Base-by-base conservation (phyloP, 30 jellyfish, hydroid and myxozoan species). In the Catostylus mosaicus region DNA sequence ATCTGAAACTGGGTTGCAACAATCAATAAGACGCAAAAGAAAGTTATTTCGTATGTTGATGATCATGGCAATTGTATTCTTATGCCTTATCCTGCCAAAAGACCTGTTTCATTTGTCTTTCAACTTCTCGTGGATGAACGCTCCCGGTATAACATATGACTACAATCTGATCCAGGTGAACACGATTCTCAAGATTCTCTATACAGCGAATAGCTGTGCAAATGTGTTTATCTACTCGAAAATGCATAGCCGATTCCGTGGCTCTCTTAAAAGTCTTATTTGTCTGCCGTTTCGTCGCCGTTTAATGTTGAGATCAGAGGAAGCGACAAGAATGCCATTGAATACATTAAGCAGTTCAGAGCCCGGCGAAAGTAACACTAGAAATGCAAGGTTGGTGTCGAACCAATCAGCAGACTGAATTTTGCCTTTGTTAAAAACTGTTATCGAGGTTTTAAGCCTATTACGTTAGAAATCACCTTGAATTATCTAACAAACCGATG, bases 151-250 rank as follows among this genome's bases (percentile, higher is more conserved):
- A 18, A 46, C 16, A 43, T 66, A 67, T 47, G 61, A 91, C 40
- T 14, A 70, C 2, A n/a, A 59, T 1, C 47, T 83, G 30, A 5
- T 45, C 7, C 96, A 63, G 27, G 34, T 85, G 38, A 75, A 88
- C 75, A 69, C 97, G 18, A 65, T 76, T 36, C 74, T 94, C 62
- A 94, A 88, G 84, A 91, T 88, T 2, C 54, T 94, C 27, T 92
- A 94, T 50, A 77, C 89, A 1, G 83, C 99, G 20, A 94, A 94
- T 52, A 89, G 97, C 31, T 88, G 99, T 83, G 97, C 67, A 5
- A 94, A 94, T 54, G 94, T 88, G 29, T 94, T 94, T 73, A 94
- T 94, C 14, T 94, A 87, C 51, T 94, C 96, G 14, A 63, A 71
- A 45, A 94, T 94, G 97, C 97, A 94, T 62, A 84, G 62, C 43